Base-by-base conservation (phyloP, 2,888 invertebrate species). In the Tetragnatha montana region DNA sequence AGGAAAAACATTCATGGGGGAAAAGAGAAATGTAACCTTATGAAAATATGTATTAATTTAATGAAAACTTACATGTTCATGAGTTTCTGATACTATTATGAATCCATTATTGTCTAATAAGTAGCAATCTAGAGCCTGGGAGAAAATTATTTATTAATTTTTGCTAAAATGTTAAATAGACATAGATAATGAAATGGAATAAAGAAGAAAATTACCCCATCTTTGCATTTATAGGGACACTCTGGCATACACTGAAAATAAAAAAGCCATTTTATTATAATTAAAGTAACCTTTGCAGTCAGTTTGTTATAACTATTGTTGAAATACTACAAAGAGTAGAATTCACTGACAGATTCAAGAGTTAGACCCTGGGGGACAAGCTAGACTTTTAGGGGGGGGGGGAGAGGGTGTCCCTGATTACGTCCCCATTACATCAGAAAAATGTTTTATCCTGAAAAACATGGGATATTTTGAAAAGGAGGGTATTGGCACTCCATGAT, bases 101-200 rank as follows among this genome's bases (percentile, higher is more conserved):
- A 98, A 98, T 17, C 98, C 98, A 93, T 97, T 98, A 94, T 98
- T 98, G 93, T 98, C 98, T 87, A 98, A 94, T 68, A 98, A 96
- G 93, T 98, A 98, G 93, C 98, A 98, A 93, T 98, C 97, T 49
- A 98, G 50, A 83, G 88, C 89, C 90, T 90, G 49, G 69, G 80
- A 75, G 14, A 49, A 51, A 14, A 47, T 47, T 17, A 22, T 8
- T 0, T 6, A 79, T 14, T 76, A 60, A 71, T 71, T 22, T n/a
- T 22, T 49, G 1, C n/a, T 50, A n/a, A 79, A 50, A 10, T 49
- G 49, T 51, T 0, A 51, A 19, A 70, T 60, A 78, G 47, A 8
- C 35, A 49, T 14, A 10, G n/a, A 19, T 22, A 49, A 49, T 75
- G 19, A 85, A 60, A 71, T 35, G n/a, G 7, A 76, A 12, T n/a